Conservation (phyloP, 2,113 vertebrate species). For the Dermatemys mawii region DNA sequence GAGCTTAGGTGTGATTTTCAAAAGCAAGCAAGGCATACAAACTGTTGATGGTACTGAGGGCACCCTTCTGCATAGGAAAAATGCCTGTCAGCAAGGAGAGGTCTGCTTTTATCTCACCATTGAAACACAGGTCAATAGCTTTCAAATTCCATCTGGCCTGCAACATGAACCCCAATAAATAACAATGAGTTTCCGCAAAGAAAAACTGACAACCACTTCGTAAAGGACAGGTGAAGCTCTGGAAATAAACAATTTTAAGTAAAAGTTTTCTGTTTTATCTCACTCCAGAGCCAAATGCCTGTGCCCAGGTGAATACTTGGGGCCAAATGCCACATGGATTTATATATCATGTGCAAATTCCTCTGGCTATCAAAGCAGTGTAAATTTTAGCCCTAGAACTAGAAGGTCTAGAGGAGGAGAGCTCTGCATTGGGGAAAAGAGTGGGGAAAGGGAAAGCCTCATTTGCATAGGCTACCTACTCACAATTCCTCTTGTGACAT, state of each 20-base stretch:
- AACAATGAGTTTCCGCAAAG: conserved; percentile 30
- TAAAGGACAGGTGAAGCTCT: conserved; percentile 10
- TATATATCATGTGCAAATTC: neutral
- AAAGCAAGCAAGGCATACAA: neutral
- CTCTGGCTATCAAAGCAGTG: conserved; percentile 34
- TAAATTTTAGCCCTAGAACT: neutral
- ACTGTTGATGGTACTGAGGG: neutral
- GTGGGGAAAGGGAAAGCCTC: neutral
- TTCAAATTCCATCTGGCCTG: conserved; percentile 42
- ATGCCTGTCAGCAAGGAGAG: conserved; percentile 41
- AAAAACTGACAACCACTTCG: conserved; percentile 35
- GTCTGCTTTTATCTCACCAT: conserved; percentile 42
- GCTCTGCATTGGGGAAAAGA: neutral
- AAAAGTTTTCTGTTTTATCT: conserved; percentile 23
- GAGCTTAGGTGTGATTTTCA: neutral
- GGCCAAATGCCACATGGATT: conserved; percentile 24
- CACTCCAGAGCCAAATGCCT: conserved; percentile 9
- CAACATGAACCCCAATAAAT: conserved; percentile 43
- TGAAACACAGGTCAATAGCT: neutral
- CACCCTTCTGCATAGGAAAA: conserved; percentile 7
- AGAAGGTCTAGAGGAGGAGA: neutral
- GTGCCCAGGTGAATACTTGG: conserved; percentile 29
- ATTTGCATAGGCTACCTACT: too few species aligned
- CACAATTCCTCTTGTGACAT: neutral
- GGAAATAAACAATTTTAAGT: conserved; percentile 16